Conservation (phyloP, 2,113 vertebrate species). For the Cyprinodon tularosa region DNA sequence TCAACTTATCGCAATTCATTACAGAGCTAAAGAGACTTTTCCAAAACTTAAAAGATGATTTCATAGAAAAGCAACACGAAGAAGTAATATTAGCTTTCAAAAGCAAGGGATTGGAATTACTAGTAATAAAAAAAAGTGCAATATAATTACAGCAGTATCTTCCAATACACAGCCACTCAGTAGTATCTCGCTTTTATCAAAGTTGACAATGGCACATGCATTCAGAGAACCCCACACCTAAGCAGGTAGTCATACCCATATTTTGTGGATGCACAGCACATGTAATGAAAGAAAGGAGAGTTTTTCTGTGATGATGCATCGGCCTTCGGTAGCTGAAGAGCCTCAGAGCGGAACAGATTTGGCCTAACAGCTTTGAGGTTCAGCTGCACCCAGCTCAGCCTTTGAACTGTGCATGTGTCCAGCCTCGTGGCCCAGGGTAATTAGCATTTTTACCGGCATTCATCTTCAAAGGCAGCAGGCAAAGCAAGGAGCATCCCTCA, state of each 20-base stretch:
- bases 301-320: conserved; percentile 44
- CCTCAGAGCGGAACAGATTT: conserved; percentile 66
- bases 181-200: conserved; percentile 32
- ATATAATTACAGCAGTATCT: conserved; percentile 27
- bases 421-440: conserved; percentile 58
- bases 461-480: conserved; percentile 66
- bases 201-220: conserved; percentile 41
- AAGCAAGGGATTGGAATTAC: conserved; percentile 2
- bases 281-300: conserved; percentile 31
- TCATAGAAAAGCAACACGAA: conserved; percentile 8
- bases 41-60: neutral
- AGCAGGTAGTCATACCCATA: conserved; percentile 29
- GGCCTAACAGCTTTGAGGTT: conserved; percentile 64
- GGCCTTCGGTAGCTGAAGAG: conserved; percentile 54
- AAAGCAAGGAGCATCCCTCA: conserved; percentile 43
- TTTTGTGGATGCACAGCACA: conserved; percentile 37
- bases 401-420: conserved; percentile 67
- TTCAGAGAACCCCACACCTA: conserved; percentile 3
- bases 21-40: conserved; percentile 13
- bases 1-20: conserved; percentile 35
- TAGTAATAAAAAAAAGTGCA: conserved; percentile 19
- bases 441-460: conserved; percentile 72
- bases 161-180: conserved; percentile 17
- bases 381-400: conserved; percentile 46
- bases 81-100: neutral